Base-by-base conservation (phyloP, 2,113 vertebrate genomes). In the Sisor rabdophorus region DNA sequence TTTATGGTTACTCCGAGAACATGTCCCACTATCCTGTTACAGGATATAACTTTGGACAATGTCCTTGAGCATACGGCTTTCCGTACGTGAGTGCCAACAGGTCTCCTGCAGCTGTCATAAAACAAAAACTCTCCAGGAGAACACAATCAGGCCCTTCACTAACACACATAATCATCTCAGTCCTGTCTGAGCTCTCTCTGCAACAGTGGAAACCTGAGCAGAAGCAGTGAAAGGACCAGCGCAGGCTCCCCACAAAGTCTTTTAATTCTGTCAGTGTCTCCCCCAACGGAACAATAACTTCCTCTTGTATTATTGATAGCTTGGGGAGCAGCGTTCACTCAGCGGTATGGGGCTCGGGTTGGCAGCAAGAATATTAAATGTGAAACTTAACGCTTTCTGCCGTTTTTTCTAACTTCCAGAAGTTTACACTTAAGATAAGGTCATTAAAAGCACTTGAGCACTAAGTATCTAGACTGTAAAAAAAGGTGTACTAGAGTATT, bases 281-380 rank as follows among this genome's bases (percentile, higher is more conserved):
- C 81, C 84, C 84, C 85, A 82, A 82, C 69, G 80, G 86, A 89
- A 93, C 91, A 93, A 93, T 91, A 92, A 92, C 89, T 87, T 92
- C 89, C 91, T 91, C 89, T 88, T 93, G 85, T 92, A 93, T 93
- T 92, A 93, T 93, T 92, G 88, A 93, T 91, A 88, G 84, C 30
- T 24, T 58, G 28, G 87, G 88, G 88, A 92, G 89, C 88, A 87
- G 88, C 86, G 60, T 89, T 92, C 91, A 88, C 86, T 91, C 90
- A 88, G 86, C 87, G 75, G 78, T 60, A 63, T 72, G 63, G 84
- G 82, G 89, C 86, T 92, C 89, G 40, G n/a, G 87, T 88, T 92
- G 86, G 87, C 91, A 82, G 84, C 67, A 83, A 88, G 91, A 91
- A 91, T 92, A 90, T 88, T 89, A 86, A 91, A 91, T 91, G 89